Base-by-base conservation (phyloP, 2,113 vertebrate species). In the Meleagris gallopavo region DNA sequence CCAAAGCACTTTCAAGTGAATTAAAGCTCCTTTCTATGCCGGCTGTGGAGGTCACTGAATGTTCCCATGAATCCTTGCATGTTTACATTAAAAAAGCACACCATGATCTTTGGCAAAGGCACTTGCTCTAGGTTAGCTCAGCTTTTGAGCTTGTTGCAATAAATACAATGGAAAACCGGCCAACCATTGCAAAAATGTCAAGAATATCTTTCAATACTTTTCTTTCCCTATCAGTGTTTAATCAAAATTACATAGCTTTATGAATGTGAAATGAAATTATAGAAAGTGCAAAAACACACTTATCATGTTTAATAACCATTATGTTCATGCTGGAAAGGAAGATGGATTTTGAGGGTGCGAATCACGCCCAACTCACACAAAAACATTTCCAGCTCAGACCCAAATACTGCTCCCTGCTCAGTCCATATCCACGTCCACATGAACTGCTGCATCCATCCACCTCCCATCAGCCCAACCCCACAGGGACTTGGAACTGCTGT, bases 51-150 rank as follows among this genome's bases (percentile, higher is more conserved):
- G 98, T 97, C 98, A 97, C 70, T 40, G 45, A 92, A 7, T 97
- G 97, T 98, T 98, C 98, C 97, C 95, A 95, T 95, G 96, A 97
- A 95, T 88, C 93, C 88, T 86, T 79, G 57, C 83, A 96, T 95
- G 97, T 98, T 98, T 97, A 97, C 98, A 97, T 97, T 96, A 72
- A 96, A 97, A 98, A 98, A 98, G 98, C 97, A 98, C 98, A 98
- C 69, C 60, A 34, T 90, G 98, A 98, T 97, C 98, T 98, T 97
- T 98, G 98, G 98, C 97, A 97, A 95, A 95, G 91, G 52, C 76
- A 22, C 83, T 89, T 40, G 52, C 92, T 91, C 81, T 88, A 55
- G 92, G 91, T 94, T 88, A 94, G 70, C 66, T 87, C 76, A 83
- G 86, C 83, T 95, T 96, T 91, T 80, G 58, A 95, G 92, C 64